Percentiles rank a stretch among this genome's conserved stretches.
Evolutionary conservation across 2,888 invertebrate genomes (phyloP).

Genomic region (Dorcus hopei): DNA sequence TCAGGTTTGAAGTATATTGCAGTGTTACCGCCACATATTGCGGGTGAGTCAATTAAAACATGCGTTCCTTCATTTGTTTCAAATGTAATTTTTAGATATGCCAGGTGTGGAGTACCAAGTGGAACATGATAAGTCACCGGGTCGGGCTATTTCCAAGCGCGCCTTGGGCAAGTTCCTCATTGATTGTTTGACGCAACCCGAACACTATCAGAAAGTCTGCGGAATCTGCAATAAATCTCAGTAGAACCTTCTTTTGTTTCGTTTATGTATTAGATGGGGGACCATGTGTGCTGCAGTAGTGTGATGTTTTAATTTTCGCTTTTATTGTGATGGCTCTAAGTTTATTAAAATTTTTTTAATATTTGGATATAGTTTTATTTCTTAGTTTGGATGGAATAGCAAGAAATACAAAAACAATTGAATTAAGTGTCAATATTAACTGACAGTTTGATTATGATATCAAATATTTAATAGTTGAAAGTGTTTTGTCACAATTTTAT

Average conservation of each 20-base stretch:
- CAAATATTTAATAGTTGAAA: too few species aligned
- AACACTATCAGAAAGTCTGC: conserved; percentile 65
- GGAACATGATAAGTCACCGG: conserved; percentile 61
- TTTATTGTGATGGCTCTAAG: neutral
- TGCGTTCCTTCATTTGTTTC: neutral
- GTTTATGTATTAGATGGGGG: conserved; percentile 1
- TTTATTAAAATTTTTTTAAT: neutral
- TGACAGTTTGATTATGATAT: too few species aligned
- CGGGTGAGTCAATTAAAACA: conserved; percentile 50
- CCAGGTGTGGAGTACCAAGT: conserved; percentile 61
- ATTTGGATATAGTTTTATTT: too few species aligned
- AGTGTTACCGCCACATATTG: conserved; percentile 78
- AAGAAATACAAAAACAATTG: too few species aligned
- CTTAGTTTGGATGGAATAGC: too few species aligned
- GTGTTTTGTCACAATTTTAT: too few species aligned
- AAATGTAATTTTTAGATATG: conserved; percentile 53
- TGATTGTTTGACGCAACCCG: conserved; percentile 64
- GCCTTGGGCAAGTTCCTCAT: conserved; percentile 76
- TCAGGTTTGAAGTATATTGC: conserved; percentile 72
- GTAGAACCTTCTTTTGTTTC: neutral
- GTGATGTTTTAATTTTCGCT: neutral
- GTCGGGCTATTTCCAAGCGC: conserved; percentile 68
- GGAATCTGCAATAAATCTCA: conserved; percentile 56
- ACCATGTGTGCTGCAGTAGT: neutral
- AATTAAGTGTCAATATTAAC: too few species aligned